phyloP scores from a whole-genome alignment of 2,113 vertebrate genomes.

The Cettia cetti region DNA sequence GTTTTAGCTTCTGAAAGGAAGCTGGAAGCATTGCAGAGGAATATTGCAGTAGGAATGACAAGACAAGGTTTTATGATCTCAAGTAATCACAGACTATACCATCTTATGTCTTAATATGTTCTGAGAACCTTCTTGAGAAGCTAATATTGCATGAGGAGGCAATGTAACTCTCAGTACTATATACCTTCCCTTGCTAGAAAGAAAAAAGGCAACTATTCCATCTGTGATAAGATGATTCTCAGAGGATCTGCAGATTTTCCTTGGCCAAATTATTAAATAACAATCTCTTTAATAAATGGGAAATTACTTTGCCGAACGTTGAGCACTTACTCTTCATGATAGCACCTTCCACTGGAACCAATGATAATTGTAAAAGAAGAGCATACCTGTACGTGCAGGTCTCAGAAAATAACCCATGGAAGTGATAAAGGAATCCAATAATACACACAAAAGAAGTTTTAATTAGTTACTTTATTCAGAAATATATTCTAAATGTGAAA shows the following conservation, averaged over 20 bases:
- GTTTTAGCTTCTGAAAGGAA: constrained; percentile 16
- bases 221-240: neutral
- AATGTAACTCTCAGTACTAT: neutral
- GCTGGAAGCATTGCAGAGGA: neutral
- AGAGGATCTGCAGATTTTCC: neutral
- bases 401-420: too few species aligned
- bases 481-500: neutral
- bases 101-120: neutral
- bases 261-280: constrained; percentile 38
- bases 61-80: neutral
- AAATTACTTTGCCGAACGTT: neutral
- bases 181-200: neutral
- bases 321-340: too few species aligned
- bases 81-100: neutral
- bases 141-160: neutral
- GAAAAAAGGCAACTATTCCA: neutral
- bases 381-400: too few species aligned
- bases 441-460: neutral
- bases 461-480: neutral
- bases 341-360: too few species aligned
- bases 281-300: constrained; percentile 19
- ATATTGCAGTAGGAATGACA: neutral
- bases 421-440: neutral
- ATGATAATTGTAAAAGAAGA: too few species aligned
- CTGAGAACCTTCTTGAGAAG: neutral